Evolutionary conservation across 2,888 invertebrate species (phyloP), one percentile per base, ranked within the genome.

Genomic region (Spialia ferax): DNA sequence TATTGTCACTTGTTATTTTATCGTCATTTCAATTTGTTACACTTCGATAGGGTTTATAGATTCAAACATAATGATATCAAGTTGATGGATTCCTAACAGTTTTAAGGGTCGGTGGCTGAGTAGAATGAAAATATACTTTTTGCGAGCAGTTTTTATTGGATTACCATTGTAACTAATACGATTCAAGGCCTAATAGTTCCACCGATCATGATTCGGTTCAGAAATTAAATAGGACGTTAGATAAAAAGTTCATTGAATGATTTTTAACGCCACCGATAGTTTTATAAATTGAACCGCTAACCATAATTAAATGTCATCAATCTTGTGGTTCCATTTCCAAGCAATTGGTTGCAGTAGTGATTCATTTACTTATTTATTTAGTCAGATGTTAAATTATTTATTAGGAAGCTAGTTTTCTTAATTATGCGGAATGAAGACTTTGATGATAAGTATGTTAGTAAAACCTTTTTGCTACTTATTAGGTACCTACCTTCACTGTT

Each of bases 141-240:
- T 77, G 74, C 74, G 68, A 69, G 76, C 75, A 77, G 78, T 83
- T 86, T 85, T 87, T 85, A 74, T 82, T 62, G 67, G 73, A 75
- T 84, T 55, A 60, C 29, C 29, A 66, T 81, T 74, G 78, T 81
- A 82, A 83, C 77, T 77, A 79, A 74, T 80, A 79, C 79, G 78
- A 79, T 82, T 85, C 86, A 89, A 87, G 89, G 88, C 85, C 77
- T 82, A 78, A 73, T 73, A 78, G 76, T 74, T 82, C 74, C 75
- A 83, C 80, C 81, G 81, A 18, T 75, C 84, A 87, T 85, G 87
- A 88, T 84, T 80, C 81, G 74, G 75, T 82, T 82, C 73, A 78
- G 76, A 75, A 60, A 66, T 3, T 60, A 60, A 54, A 66, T 66
- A 54, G 66, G 29, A 32, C 66, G 42, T 15, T 45, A 42, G 15